Evolutionary conservation across 2,797 vertebrate genomes (phyloP), one percentile per base, ranked within the genome.

Genomic region (Myotis vivesi): DNA sequence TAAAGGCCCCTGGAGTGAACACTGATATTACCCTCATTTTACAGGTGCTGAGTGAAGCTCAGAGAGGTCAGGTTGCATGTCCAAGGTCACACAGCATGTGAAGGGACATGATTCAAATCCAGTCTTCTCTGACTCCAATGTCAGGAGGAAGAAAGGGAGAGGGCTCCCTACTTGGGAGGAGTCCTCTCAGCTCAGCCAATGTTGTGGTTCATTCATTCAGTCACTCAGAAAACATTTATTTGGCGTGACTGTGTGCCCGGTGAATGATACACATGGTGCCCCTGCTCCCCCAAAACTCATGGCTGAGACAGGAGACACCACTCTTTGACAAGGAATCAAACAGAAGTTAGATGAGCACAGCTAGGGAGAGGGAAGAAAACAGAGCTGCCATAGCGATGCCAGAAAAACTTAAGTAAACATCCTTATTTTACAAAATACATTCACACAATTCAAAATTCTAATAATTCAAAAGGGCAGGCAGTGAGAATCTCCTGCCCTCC

Each of bases 281-380:
- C 12, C 46, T 46, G 59, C 23, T 22, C 28, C 44, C 33, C 80
- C 25, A 4, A 62, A 76, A 57, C 30, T 75, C 38, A 38, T 0
- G 19, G 5, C 5, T 0, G 9, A 30, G 36, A 57, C 0, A 13
- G 20, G 23, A 0, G 57, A 46, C 3, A 11, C 44, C 33, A 11
- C n/a, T 3, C 3, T 12, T 20, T 41, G 44, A 83, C 59, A 41
- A 69, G 6, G 22, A 66, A 73, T 46, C n/a, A 16, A 57, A 83
- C 7, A 33, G n/a, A 68, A 88, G 17, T 57, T 49, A 49, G 75
- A 28, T 15, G 28, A 33, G 79, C 75, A 64, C 44, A 33, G 33
- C 46, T n/a, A 17, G 41, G 68, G 44, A 62, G 25, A 64, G 41
- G 38, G 33, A 57, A 59, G 51, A 22, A 62, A 82, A 82, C 13